These are phyloP conservation scores for Athene cunicularia DNA, from an alignment of 2,113 vertebrate species.

Conservation along the genomic window DNA sequence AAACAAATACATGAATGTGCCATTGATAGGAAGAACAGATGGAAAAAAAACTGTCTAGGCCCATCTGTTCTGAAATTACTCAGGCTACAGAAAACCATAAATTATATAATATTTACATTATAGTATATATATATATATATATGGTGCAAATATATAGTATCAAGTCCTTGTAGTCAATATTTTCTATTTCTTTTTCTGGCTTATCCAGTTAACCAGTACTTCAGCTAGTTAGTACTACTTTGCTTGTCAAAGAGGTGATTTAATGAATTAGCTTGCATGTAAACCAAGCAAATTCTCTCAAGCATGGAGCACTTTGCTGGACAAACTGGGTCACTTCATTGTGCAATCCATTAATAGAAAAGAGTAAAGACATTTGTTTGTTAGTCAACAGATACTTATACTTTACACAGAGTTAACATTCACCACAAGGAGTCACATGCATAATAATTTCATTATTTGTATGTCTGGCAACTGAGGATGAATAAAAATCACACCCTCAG, in stretches of 20 bases:
- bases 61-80: background rate
- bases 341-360: slow-evolving; percentile 21
- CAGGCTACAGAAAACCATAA: background rate
- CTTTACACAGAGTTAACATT: background rate
- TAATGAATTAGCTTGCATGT: background rate
- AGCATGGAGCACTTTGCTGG: background rate
- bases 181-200: slow-evolving; percentile 1
- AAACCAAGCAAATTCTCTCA: background rate
- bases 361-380: background rate
- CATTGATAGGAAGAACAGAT: background rate
- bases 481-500: background rate
- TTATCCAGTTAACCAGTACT: background rate
- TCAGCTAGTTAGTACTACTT: background rate
- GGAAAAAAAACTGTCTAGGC: background rate
- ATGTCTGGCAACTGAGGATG: background rate
- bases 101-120: background rate
- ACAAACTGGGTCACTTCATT: background rate
- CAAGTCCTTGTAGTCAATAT: background rate
- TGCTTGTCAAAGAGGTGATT: slow-evolving; percentile 31
- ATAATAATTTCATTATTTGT: background rate
- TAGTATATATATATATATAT: background rate
- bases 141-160: background rate
- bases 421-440: background rate
- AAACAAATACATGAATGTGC: background rate
- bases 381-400: background rate